These are phyloP conservation scores for Microctenopoma steveboyesi DNA, from an alignment of 2,797 vertebrate species.

Conservation along the genomic window DNA sequence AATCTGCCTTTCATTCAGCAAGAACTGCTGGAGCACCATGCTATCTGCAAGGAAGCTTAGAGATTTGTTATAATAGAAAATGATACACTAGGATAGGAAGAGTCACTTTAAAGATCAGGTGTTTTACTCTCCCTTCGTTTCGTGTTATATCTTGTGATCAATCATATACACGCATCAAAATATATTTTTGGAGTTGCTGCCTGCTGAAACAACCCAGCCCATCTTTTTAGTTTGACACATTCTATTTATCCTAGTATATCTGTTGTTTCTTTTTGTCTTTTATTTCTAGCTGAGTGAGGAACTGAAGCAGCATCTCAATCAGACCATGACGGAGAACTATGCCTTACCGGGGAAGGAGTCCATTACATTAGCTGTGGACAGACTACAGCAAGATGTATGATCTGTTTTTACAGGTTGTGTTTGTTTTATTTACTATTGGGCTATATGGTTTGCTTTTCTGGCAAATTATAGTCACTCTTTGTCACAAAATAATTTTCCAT, in stretches of 20 bases:
- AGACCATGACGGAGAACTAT: constrained; percentile 86
- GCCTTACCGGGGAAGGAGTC: constrained; percentile 78
- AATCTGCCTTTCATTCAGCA: constrained; percentile 46
- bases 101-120: constrained; percentile 44
- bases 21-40: constrained; percentile 14
- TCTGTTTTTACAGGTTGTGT: constrained; percentile 10
- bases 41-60: constrained; percentile 16
- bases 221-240: constrained; percentile 1
- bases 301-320: constrained; percentile 86
- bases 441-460: background rate
- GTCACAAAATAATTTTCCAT: constrained; percentile 3
- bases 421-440: constrained; percentile 16
- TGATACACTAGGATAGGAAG: constrained; percentile 24
- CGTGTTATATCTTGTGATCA: background rate
- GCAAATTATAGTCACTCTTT: background rate
- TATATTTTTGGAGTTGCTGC: constrained; percentile 17
- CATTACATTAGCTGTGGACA: constrained; percentile 86
- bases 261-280: constrained; percentile 18
- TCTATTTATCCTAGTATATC: background rate
- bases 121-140: constrained; percentile 18
- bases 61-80: constrained; percentile 45
- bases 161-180: constrained; percentile 20
- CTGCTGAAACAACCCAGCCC: background rate
- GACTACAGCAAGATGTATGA: constrained; percentile 89
- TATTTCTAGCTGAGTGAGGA: constrained; percentile 86